Base-by-base conservation (phyloP, 2,888 invertebrate genomes). In the Diachrysia chrysitis region DNA sequence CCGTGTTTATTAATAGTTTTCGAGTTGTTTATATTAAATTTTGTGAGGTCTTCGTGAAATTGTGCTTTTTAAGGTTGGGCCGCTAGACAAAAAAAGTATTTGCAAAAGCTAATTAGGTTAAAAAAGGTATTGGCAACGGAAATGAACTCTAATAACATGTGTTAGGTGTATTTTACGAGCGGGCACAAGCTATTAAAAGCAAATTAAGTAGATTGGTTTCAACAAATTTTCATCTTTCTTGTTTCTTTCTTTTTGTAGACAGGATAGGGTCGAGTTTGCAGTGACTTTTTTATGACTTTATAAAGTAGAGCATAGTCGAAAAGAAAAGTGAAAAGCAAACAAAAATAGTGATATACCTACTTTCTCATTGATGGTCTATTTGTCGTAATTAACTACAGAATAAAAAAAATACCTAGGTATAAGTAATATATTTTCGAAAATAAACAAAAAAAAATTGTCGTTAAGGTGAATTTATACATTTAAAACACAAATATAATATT, bases 1-100 rank as follows among this genome's bases (percentile, higher is more conserved):
- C 78, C 88, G 83, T 85, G 83, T 85, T 85, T 88, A 85, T 83
- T 85, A 87, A 85, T 87, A 83, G 83, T 82, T 83, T 81, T 78
- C 57, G 59, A 58, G 74, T 73, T 86, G 84, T 90, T 87, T 89
- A 83, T 86, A 83, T 88, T 81, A 71, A 76, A 84, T 82, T 87
- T 86, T 86, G 85, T 82, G 81, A 77, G 78, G 82, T 78, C 78
- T 67, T 75, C 69, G 81, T 81, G 73, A 82, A 84, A 83, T 82
- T 71, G 60, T 62, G 46, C 62, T 59, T 60, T 66, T 72, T 77
- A 71, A 62, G 69, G 7, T 32, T 32, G 65, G 55, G 58, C 25
- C 29, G 21, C 7, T 61, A 63, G 0, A 35, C 78, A 72, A 78
- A 83, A 76, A 76, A 71, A 29, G 19, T 70, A 63, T 76, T 82